Base-by-base conservation (phyloP, 2,797 vertebrate genomes). In the Notolabrus celidotus region DNA sequence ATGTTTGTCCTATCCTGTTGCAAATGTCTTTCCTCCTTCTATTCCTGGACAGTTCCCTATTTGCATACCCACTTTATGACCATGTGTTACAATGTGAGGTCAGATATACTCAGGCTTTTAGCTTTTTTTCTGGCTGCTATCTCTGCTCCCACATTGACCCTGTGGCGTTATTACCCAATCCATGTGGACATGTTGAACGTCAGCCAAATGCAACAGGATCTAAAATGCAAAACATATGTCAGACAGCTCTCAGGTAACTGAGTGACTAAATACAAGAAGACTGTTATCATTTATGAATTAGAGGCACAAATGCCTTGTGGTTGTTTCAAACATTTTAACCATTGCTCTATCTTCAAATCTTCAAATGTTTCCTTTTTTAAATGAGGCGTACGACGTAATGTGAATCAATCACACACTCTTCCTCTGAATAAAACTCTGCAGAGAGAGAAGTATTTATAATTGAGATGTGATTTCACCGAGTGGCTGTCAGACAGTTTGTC, bases 391-490 rank as follows among this genome's bases (percentile, higher is more conserved):
- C 7, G 31, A 29, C 5, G 31, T 1, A 4, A 29, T 31, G 29
- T 31, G 29, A 31, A 31, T 4, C 29, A 7, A 31, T 31, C 29
- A 36, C 41, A 53, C 50, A 56, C 39, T 2, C 50, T 51, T 34
- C 23, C 31, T 60, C 58, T 60, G 61, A 45, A 59, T 63, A 1
- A 57, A 50, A 36, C 20, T 29, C 7, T 19, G 22, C 38, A 76
- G 59, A 62, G 1, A 61, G 41, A 2, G 12, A 77, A 65, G 55
- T 83, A 85, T 85, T 85, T 83, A 70, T 81, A 76, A 80, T 79
- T 79, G 23, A 63, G 61, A 80, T 71, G 83, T 43, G 57, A 86
- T 75, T 68, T 79, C 69, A 64, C 20, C 79, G 70, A 61, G 67
- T 58, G 74, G 69, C 42, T 54, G 74, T 73, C 61, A 80, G 80